A percentile compares a stretch with the other conserved stretches of the same genome.
phyloP scores from a whole-genome alignment of 2,888 invertebrate species.

The Melanargia galathea region DNA sequence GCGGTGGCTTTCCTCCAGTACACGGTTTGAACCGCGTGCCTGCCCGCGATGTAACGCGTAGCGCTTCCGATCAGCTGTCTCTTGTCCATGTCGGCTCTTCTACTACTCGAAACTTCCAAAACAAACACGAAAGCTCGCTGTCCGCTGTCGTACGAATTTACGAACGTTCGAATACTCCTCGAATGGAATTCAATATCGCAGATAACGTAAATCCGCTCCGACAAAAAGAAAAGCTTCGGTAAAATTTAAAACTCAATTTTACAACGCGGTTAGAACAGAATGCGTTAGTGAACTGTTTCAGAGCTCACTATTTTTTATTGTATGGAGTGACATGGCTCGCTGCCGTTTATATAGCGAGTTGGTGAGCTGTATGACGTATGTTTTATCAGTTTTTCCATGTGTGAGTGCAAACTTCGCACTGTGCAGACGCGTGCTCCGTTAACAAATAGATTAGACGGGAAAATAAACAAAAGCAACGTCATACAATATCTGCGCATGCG shows the following conservation, averaged over 20 bases:
- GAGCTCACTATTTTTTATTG: conserved; percentile 29
- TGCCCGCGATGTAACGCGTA: conserved; percentile 87
- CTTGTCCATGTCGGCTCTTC: conserved; percentile 65
- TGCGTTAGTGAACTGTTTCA: conserved; percentile 26
- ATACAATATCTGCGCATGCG: conserved; percentile 3
- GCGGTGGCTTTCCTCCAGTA: conserved; percentile 86
- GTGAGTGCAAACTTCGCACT: conserved; percentile 64
- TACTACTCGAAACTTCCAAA: not conserved
- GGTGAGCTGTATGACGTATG: conserved; percentile 43
- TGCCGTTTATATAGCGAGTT: conserved; percentile 46
- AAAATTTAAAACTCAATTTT: conserved; percentile 25
- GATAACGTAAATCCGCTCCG: not conserved
- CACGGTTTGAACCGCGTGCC: conserved; percentile 88
- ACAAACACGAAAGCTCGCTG: not conserved
- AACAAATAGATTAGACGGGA: conserved; percentile 40
- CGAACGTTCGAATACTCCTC: not conserved
- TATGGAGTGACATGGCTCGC: conserved; percentile 21
- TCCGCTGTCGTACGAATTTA: not conserved
- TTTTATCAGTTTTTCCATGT: conserved; percentile 47
- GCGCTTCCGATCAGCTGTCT: conserved; percentile 85
- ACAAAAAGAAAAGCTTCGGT: not conserved
- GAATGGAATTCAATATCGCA: not conserved
- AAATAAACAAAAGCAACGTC: conserved; percentile 31
- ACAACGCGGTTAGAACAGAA: conserved; percentile 19
- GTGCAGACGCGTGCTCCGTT: conserved; percentile 56